Percentiles rank a stretch among this genome's conserved stretches.
Evolutionary conservation across 2,888 invertebrate species (phyloP).

Genomic region (Cryptocheilus praepositus): DNA sequence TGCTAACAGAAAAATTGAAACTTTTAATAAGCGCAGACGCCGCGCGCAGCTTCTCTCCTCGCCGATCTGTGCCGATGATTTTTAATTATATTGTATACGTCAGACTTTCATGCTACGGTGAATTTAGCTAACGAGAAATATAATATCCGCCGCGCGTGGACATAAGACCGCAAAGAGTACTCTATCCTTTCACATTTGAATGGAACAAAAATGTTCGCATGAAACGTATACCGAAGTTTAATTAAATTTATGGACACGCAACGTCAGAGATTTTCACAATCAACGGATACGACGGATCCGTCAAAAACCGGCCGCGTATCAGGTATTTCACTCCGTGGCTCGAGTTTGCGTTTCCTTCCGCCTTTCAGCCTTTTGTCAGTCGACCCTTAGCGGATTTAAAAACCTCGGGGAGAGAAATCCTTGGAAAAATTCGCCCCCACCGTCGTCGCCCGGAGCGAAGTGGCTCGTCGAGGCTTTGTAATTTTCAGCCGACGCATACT

Average conservation of each 20-base stretch:
- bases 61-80: too few relatives aligned
- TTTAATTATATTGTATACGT: too few relatives aligned
- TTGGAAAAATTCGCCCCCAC: neutral
- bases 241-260: conserved; percentile 1
- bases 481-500: conserved; percentile 4
- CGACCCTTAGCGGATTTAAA: neutral
- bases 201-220: neutral
- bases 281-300: too few relatives aligned
- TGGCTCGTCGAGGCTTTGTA: neutral
- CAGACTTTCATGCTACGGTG: too few relatives aligned
- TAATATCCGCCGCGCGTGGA: too few relatives aligned
- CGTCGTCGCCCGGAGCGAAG: neutral
- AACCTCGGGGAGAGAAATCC: neutral
- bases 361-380: neutral
- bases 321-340: neutral
- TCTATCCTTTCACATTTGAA: neutral
- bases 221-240: conserved; percentile 4
- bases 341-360: neutral
- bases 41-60: too few relatives aligned
- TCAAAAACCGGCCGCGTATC: too few relatives aligned
- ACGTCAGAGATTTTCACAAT: too few relatives aligned
- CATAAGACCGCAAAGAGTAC: too few relatives aligned
- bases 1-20: too few relatives aligned
- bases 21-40: too few relatives aligned
- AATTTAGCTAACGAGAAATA: too few relatives aligned